Conservation (phyloP, 1,140 invertebrate genomes). For the Drosophila watanabei region DNA sequence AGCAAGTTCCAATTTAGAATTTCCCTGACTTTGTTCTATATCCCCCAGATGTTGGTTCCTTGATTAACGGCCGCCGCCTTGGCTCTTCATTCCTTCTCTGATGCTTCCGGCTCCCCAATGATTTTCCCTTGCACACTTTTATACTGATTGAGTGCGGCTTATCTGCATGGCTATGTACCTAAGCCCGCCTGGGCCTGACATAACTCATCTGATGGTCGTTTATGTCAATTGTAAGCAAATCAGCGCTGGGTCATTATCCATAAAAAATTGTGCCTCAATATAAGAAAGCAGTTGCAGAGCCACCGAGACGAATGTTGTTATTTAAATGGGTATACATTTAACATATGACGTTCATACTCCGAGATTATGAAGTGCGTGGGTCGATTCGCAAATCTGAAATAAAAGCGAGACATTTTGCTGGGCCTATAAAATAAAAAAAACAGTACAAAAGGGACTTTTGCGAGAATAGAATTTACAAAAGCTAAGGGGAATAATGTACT, state of each 20-base stretch:
- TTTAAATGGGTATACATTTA: slow-evolving; percentile 72
- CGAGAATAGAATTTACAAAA: background rate
- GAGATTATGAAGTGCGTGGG: slow-evolving; percentile 46
- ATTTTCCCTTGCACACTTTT: slow-evolving; percentile 69
- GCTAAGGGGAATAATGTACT: background rate
- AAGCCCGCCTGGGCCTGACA: slow-evolving; percentile 60
- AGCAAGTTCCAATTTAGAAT: slow-evolving; percentile 73
- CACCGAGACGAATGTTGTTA: slow-evolving; percentile 80
- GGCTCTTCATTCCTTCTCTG: slow-evolving; percentile 7
- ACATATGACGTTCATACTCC: slow-evolving; percentile 16
- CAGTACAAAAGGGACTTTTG: background rate
- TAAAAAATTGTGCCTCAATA: slow-evolving; percentile 39
- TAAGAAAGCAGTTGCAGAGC: slow-evolving; percentile 54
- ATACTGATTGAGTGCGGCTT: slow-evolving; percentile 81
- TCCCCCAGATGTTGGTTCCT: slow-evolving; percentile 44
- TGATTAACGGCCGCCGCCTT: slow-evolving; percentile 73
- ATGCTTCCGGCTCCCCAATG: slow-evolving; percentile 16
- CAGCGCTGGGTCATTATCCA: slow-evolving; percentile 65
- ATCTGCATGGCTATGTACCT: slow-evolving; percentile 58
- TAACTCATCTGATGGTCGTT: slow-evolving; percentile 75
- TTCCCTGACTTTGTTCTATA: slow-evolving; percentile 61
- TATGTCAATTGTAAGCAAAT: slow-evolving; percentile 84
- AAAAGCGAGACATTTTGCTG: background rate
- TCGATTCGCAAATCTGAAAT: slow-evolving; percentile 5
- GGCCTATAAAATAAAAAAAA: background rate